A percentile compares a stretch with the other conserved stretches of the same genome.
Evolutionary conservation across 2,797 vertebrate species (phyloP).

Genomic region (Crocidura indochinensis): DNA sequence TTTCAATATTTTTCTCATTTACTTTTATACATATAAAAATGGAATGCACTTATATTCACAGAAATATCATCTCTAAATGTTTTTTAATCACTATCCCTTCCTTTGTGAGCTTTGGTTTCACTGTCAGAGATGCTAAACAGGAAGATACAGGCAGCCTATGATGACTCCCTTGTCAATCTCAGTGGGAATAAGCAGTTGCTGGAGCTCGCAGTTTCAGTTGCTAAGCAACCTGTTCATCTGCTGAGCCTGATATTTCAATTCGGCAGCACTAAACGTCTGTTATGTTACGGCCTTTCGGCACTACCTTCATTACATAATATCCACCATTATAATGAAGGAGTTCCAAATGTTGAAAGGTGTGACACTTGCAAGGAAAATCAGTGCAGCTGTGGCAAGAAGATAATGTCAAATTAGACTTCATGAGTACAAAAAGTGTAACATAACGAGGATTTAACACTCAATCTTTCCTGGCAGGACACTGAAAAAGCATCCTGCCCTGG

Average conservation of each 20-base stretch:
- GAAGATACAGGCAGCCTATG: conserved; percentile 43
- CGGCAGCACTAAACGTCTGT: conserved; percentile 81
- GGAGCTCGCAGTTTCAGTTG: conserved; percentile 84
- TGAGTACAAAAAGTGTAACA: conserved; percentile 66
- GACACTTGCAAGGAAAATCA: conserved; percentile 79
- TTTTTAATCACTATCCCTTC: conserved; percentile 27
- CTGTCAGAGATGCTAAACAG: conserved; percentile 60
- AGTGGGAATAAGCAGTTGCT: conserved; percentile 76
- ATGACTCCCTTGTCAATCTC: conserved; percentile 81
- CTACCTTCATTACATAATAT: conserved; percentile 80
- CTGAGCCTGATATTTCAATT: conserved; percentile 85
- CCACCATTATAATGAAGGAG: conserved; percentile 79
- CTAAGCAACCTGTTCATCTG: conserved; percentile 87
- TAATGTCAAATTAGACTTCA: conserved; percentile 84
- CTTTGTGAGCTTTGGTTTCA: conserved; percentile 28
- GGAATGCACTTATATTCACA: neutral
- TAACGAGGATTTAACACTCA: conserved; percentile 77
- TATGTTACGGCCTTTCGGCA: conserved; percentile 73
- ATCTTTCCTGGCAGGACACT: conserved; percentile 61
- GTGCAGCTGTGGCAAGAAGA: conserved; percentile 78
- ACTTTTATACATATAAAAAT: neutral
- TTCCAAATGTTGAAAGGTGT: conserved; percentile 65
- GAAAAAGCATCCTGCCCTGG: conserved; percentile 75
- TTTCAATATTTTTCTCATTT: conserved; percentile 8
- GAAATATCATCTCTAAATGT: conserved; percentile 31